Conservation (phyloP, 2,888 invertebrate genomes). For the Hydriomena furcata region DNA sequence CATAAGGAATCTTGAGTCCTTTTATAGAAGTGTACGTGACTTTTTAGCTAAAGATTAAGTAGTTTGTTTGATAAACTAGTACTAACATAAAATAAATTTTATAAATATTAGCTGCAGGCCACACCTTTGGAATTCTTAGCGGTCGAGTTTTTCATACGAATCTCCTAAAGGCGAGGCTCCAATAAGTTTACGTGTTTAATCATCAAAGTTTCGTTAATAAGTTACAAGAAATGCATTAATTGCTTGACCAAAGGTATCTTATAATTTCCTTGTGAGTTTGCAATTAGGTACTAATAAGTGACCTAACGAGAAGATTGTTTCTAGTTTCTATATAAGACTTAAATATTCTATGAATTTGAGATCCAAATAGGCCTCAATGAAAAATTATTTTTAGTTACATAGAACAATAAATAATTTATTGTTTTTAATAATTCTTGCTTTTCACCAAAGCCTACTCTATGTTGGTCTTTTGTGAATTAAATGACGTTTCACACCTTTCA, state of each 20-base stretch:
- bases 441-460: too few relatives aligned
- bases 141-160: slow-evolving; percentile 19
- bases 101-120: slow-evolving; percentile 17
- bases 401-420: too few relatives aligned
- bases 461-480: too few relatives aligned
- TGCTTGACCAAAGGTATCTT: slow-evolving; percentile 6
- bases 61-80: slow-evolving; percentile 9
- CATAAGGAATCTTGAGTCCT: slow-evolving; percentile 1
- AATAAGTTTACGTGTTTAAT: slow-evolving; percentile 23
- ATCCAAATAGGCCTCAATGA: too few relatives aligned
- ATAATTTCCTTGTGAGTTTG: slow-evolving; percentile 7
- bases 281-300: slow-evolving; percentile 16
- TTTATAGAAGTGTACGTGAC: slow-evolving; percentile 19
- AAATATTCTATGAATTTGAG: slow-evolving; percentile 2
- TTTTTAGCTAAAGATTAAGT: slow-evolving; percentile 18
- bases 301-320: slow-evolving; percentile 10
- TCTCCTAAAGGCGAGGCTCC: slow-evolving; percentile 11
- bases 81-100: slow-evolving; percentile 17
- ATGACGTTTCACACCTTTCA: slow-evolving; percentile 47
- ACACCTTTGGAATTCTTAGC: slow-evolving; percentile 25
- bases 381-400: too few relatives aligned
- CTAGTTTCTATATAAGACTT: slow-evolving; percentile 8
- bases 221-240: slow-evolving; percentile 15
- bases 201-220: slow-evolving; percentile 11
- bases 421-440: too few relatives aligned